phyloP scores from a whole-genome alignment of 2,113 vertebrate genomes.

The Cyanocitta stelleri region DNA sequence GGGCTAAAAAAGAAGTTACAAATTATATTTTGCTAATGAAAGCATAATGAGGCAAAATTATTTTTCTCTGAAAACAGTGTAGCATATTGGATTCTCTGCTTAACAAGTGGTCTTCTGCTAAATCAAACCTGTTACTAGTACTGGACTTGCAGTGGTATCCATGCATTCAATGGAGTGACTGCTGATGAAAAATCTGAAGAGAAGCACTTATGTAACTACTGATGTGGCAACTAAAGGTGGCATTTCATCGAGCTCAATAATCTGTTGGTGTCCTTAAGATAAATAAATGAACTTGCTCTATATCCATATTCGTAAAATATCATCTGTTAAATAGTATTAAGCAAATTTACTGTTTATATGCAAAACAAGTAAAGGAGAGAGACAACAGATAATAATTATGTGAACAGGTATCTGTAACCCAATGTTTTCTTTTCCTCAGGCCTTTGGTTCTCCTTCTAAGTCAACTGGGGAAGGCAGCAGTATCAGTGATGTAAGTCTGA shows the following conservation, averaged over 20 bases:
- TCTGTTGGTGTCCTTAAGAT: not conserved
- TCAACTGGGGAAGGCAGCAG: constrained; percentile 69
- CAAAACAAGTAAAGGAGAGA: not conserved
- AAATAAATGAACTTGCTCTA: not conserved
- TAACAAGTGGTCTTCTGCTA: not conserved
- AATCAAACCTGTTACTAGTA: not conserved
- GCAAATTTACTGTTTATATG: not conserved
- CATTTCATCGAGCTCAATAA: not conserved
- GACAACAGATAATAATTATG: not conserved
- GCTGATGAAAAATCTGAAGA: not conserved
- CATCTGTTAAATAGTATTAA: not conserved
- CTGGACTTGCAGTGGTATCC: not conserved
- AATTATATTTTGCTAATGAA: not conserved
- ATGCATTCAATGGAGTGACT: not conserved
- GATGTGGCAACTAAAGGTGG: not conserved
- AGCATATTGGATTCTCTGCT: not conserved
- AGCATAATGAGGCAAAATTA: not conserved
- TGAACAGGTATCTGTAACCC: not conserved
- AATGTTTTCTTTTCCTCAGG: constrained; percentile 14
- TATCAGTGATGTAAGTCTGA: constrained; percentile 67
- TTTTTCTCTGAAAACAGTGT: not conserved
- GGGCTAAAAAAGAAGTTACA: not conserved
- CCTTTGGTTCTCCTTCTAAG: constrained; percentile 73
- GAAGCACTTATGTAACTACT: not conserved
- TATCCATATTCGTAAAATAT: not conserved